These are phyloP conservation scores for Kryptolebias ocellatus DNA, from an alignment of 2,797 vertebrate species.

Conservation along the genomic window DNA sequence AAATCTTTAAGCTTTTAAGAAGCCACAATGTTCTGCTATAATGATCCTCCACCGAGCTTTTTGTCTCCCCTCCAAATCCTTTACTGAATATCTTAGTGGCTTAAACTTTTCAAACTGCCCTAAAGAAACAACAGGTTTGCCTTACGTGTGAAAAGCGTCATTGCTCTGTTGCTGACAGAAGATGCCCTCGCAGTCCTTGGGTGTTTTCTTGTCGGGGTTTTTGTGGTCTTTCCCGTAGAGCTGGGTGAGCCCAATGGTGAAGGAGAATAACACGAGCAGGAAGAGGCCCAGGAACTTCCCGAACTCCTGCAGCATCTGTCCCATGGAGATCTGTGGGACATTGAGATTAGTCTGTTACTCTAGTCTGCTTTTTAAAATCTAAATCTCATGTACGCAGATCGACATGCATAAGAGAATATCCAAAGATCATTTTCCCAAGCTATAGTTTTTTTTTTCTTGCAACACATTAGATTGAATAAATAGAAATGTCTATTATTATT, in stretches of 20 bases:
- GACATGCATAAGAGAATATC: too few species aligned
- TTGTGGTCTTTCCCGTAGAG: slow-evolving; percentile 92
- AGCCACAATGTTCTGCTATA: not conserved
- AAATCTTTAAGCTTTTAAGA: not conserved
- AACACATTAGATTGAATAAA: not conserved
- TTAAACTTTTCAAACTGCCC: too few species aligned
- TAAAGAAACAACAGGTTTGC: slow-evolving; percentile 22
- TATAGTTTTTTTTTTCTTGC: not conserved
- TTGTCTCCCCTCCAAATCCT: too few species aligned
- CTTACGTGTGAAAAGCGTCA: slow-evolving; percentile 95
- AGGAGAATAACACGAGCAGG: slow-evolving; percentile 96
- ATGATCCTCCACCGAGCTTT: too few species aligned
- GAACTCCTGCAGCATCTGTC: slow-evolving; percentile 99
- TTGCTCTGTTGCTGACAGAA: slow-evolving; percentile 96
- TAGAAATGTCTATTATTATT: not conserved
- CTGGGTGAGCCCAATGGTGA: slow-evolving; percentile 97
- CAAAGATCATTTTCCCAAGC: not conserved
- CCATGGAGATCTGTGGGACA: slow-evolving; percentile 93
- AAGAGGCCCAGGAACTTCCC: slow-evolving; percentile 98
- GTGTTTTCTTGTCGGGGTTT: slow-evolving; percentile 65
- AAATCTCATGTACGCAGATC: too few species aligned
- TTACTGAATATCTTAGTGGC: too few species aligned
- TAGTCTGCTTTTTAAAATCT: not conserved
- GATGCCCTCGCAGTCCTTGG: slow-evolving; percentile 92
- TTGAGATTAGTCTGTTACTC: slow-evolving; percentile 23